A percentile compares a stretch with the other conserved stretches of the same genome.
These are phyloP conservation scores for Diabrotica undecimpunctata DNA, from an alignment of 1,140 invertebrate species.

Conservation along the genomic window DNA sequence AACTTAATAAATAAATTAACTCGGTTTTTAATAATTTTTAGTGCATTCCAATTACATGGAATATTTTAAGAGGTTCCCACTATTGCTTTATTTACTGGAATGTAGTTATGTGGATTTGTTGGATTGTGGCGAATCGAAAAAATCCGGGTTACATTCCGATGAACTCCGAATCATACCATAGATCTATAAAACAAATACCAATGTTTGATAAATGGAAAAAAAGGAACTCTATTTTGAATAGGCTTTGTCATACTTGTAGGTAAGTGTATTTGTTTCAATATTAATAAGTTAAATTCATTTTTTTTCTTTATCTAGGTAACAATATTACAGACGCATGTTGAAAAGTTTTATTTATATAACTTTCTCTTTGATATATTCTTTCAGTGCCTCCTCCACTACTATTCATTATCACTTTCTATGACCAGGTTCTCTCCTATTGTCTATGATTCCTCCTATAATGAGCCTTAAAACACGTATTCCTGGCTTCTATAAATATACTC, in stretches of 20 bases:
- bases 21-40: slow-evolving; percentile 11
- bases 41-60: slow-evolving; percentile 82
- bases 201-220: slow-evolving; percentile 88
- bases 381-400: too few relatives aligned
- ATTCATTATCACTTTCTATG: too few relatives aligned
- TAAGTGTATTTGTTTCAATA: background rate
- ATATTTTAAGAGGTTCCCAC: slow-evolving; percentile 75
- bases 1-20: too few relatives aligned
- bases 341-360: too few relatives aligned
- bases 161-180: slow-evolving; percentile 84
- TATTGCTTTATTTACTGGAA: slow-evolving; percentile 90
- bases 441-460: too few relatives aligned
- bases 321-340: too few relatives aligned
- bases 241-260: slow-evolving; percentile 86
- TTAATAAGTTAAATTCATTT: too few relatives aligned
- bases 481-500: too few relatives aligned
- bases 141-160: slow-evolving; percentile 86
- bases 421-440: too few relatives aligned
- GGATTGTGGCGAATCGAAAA: slow-evolving; percentile 82
- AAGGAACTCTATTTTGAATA: slow-evolving; percentile 76
- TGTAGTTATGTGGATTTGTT: slow-evolving; percentile 86
- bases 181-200: slow-evolving; percentile 84
- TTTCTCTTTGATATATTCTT: too few relatives aligned
- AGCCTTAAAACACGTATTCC: too few relatives aligned
- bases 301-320: too few relatives aligned